Evolutionary conservation across 1,140 invertebrate species (phyloP).

Genomic region (Neodiprion virginianus): DNA sequence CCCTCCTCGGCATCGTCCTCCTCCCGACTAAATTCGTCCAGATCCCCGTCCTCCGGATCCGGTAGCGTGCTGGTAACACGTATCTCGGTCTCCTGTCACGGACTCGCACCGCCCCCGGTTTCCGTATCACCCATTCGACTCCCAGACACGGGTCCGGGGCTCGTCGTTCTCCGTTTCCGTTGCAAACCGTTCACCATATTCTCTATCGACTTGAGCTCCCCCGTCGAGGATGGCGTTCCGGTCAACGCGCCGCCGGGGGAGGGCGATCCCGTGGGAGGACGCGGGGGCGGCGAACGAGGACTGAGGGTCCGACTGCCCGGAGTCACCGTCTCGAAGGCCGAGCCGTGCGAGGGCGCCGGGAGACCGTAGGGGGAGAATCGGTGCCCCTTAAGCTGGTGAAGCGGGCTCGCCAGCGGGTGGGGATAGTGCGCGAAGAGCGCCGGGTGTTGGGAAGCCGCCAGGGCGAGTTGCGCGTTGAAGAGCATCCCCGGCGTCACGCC

Average conservation of each 20-base stretch:
- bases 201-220: constrained; percentile 93
- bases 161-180: constrained; percentile 64
- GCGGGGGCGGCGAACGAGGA: constrained; percentile 70
- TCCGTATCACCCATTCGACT: constrained; percentile 45
- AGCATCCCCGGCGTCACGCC: constrained; percentile 77
- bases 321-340: constrained; percentile 85
- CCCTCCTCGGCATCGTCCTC: constrained; percentile 36
- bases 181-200: constrained; percentile 96
- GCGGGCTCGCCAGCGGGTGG: constrained; percentile 58
- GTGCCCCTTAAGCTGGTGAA: constrained; percentile 69
- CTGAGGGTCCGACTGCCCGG: constrained; percentile 71
- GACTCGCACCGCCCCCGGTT: constrained; percentile 52
- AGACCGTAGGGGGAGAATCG: constrained; percentile 86
- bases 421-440: constrained; percentile 75
- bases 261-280: constrained; percentile 65
- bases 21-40: constrained; percentile 26
- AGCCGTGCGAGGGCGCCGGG: constrained; percentile 73
- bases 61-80: constrained; percentile 49
- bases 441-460: constrained; percentile 80
- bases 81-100: constrained; percentile 58
- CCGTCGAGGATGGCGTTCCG: constrained; percentile 58
- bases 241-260: constrained; percentile 60
- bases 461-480: constrained; percentile 81
- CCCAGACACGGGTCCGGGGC: constrained; percentile 47
- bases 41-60: constrained; percentile 39